These are phyloP conservation scores for Microplitis mediator DNA, from an alignment of 1,140 invertebrate species.

Conservation along the genomic window DNA sequence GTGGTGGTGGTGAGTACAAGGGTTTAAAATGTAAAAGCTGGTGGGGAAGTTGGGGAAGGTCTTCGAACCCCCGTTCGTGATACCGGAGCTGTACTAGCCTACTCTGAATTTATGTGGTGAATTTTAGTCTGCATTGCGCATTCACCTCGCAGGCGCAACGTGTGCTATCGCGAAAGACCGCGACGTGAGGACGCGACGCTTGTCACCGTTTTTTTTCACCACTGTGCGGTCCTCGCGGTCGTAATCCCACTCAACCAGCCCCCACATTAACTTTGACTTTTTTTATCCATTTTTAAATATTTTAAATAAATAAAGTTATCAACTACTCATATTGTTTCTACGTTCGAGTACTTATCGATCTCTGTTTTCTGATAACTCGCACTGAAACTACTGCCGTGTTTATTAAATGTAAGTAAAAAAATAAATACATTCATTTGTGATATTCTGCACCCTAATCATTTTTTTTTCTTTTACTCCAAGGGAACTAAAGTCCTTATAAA, in stretches of 20 bases:
- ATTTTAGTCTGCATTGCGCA: constrained; percentile 56
- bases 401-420: too few relatives aligned
- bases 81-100: neutral
- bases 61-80: constrained; percentile 46
- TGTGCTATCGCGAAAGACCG: constrained; percentile 29
- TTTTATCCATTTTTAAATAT: too few relatives aligned
- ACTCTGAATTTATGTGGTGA: constrained; percentile 33
- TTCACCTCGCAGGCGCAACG: constrained; percentile 51
- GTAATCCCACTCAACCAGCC: neutral
- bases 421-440: too few relatives aligned
- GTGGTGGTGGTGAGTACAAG: neutral
- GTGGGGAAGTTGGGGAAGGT: constrained; percentile 36
- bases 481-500: too few relatives aligned
- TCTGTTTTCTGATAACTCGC: too few relatives aligned
- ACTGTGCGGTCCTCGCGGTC: constrained; percentile 29
- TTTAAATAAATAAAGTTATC: too few relatives aligned
- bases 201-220: constrained; percentile 27
- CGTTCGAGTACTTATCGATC: too few relatives aligned
- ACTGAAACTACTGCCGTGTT: too few relatives aligned
- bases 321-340: too few relatives aligned
- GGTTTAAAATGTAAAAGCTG: constrained; percentile 18
- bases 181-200: constrained; percentile 28
- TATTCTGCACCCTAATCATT: too few relatives aligned
- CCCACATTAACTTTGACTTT: neutral
- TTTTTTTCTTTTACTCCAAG: too few relatives aligned